A percentile compares a stretch with the other conserved stretches of the same genome.
phyloP scores from a whole-genome alignment of 2,888 invertebrate genomes.

The Ceriagrion tenellum region DNA sequence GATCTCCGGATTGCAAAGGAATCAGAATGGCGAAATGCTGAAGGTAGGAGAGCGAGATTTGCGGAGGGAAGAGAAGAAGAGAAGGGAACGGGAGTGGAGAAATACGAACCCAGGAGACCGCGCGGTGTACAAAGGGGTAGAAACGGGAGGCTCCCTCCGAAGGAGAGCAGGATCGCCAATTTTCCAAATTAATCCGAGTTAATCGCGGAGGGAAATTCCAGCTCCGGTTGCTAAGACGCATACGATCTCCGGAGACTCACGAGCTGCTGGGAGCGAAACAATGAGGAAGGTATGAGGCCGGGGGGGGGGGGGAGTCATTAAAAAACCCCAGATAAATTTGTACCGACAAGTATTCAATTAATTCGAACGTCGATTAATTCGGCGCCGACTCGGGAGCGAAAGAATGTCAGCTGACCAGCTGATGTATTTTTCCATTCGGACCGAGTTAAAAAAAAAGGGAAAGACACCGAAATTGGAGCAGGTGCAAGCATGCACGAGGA shows the following conservation, averaged over 20 bases:
- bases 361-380: background rate
- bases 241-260: no score
- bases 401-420: background rate
- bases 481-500: background rate
- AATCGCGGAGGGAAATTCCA: background rate
- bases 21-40: conserved; percentile 4
- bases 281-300: no score
- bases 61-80: background rate
- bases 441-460: background rate
- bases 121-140: background rate
- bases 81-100: background rate
- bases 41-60: background rate
- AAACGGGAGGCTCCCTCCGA: background rate
- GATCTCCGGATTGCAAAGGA: background rate
- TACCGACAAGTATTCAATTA: background rate
- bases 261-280: no score
- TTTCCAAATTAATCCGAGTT: conserved; percentile 2
- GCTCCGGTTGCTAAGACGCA: background rate
- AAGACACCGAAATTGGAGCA: background rate
- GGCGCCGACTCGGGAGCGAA: background rate
- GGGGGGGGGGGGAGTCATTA: background rate
- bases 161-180: background rate
- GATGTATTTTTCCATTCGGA: background rate
- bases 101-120: background rate
- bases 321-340: background rate